Evolutionary conservation across 2,797 vertebrate species (phyloP).

Genomic region (Parotocinclus haroldoi): DNA sequence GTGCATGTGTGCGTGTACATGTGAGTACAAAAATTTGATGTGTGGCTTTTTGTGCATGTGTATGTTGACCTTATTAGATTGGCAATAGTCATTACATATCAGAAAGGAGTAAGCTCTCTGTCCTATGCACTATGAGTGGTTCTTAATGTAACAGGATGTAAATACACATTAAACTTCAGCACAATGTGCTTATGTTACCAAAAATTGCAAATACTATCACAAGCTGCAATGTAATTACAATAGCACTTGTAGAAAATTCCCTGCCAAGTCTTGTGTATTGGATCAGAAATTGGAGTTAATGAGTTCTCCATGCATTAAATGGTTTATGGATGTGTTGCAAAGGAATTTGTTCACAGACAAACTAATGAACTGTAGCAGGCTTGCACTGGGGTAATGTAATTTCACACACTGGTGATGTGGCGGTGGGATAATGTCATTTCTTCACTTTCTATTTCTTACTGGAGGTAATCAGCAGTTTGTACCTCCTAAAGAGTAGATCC

Average conservation of each 20-base stretch:
- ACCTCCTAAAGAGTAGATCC: constrained; percentile 10
- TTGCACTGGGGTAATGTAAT: constrained; percentile 44
- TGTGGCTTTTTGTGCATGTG: neutral
- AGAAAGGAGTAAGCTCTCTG: constrained; percentile 35
- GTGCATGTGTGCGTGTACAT: neutral
- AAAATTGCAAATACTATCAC: constrained; percentile 56
- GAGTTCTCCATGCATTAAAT: too few relatives aligned
- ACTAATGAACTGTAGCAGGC: constrained; percentile 57
- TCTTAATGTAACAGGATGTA: constrained; percentile 42
- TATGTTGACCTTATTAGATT: constrained; percentile 46
- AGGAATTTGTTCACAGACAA: constrained; percentile 25
- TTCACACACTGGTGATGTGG: constrained; percentile 43
- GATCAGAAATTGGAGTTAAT: too few relatives aligned
- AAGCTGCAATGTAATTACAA: constrained; percentile 48
- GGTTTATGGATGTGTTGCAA: neutral
- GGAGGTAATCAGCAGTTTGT: constrained; percentile 31
- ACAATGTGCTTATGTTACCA: constrained; percentile 51
- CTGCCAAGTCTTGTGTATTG: constrained; percentile 34
- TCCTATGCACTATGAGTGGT: constrained; percentile 44
- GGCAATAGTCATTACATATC: constrained; percentile 41
- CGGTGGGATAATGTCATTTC: constrained; percentile 42
- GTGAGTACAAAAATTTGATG: neutral
- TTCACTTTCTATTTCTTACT: constrained; percentile 13
- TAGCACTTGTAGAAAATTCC: constrained; percentile 28
- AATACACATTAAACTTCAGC: constrained; percentile 50